Evolutionary conservation across 2,888 invertebrate genomes (phyloP), one percentile per base, ranked within the genome.

Genomic region (Gnatocerus cornutus): DNA sequence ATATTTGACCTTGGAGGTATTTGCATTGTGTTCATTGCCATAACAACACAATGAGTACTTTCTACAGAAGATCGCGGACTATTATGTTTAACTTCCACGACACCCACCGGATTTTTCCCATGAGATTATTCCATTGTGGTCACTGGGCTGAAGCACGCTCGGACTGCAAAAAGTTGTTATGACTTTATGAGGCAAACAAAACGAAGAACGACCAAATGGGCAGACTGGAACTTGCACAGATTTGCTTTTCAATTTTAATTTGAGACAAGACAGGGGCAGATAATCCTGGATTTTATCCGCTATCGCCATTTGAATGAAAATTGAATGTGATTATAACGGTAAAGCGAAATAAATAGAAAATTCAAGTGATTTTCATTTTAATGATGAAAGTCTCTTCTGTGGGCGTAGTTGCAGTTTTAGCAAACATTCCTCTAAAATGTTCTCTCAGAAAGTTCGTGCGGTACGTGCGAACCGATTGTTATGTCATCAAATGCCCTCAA

Each of bases 1-100:
- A 69, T 53, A 41, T 69, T 58, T 64, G 69, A 69, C 69, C 69
- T 69, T 69, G 69, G 13, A 41, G 58, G 55, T 63, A 56, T 69
- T 64, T 56, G 63, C 55, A 63, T 52, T 63, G 65, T 65, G 56
- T 33, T 53, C 10, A 30, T 43, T 64, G 64, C 43, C 53, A 52
- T 10, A 62, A 50, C 52, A 43, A 52, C 10, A 59, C 37, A 39
- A 50, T 61, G 29, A 67, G 33, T 43, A 39, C 66, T 66, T 66
- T 58, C 66, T 37, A 56, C 39, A 14, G 27, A 14, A 10, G 10
- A 7, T 29, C 48, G 55, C 37, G 7, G 33, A 56, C 37, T 41
- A 10, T 41, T 33, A 27, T 39, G 12, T 9, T 58, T 43, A 4
- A 37, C 33, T 16, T 10, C n/a, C 46, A 59, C 21, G 10, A 59